Evolutionary conservation across 1,140 invertebrate genomes (phyloP).

Genomic region (Leptestheria dahalacensis): DNA sequence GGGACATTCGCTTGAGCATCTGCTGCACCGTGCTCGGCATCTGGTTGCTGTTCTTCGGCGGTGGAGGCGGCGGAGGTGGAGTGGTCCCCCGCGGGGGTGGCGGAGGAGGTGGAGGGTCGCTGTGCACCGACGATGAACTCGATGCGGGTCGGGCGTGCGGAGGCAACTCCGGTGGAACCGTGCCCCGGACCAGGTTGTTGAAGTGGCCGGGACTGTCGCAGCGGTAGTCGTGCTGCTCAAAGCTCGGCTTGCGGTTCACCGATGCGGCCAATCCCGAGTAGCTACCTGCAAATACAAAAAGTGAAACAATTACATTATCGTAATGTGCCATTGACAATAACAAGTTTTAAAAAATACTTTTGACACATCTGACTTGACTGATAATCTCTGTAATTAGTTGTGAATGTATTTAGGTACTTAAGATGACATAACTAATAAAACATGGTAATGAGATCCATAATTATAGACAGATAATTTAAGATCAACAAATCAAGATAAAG

Average conservation of each 20-base stretch:
- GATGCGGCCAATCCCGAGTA: slow-evolving; percentile 48
- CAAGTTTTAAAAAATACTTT: too few species aligned
- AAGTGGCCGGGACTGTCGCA: slow-evolving; percentile 60
- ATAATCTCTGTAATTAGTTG: too few species aligned
- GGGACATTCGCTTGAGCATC: slow-evolving; percentile 69
- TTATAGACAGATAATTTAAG: too few species aligned
- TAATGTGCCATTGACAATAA: not conserved
- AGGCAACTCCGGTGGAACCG: slow-evolving; percentile 15
- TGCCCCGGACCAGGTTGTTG: slow-evolving; percentile 11
- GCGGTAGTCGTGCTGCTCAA: slow-evolving; percentile 63
- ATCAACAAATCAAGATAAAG: too few species aligned
- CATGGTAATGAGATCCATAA: too few species aligned
- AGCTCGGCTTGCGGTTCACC: slow-evolving; percentile 66
- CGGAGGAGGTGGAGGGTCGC: slow-evolving; percentile 49
- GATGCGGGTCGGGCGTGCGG: slow-evolving; percentile 6
- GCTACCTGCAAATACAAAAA: slow-evolving; percentile 16
- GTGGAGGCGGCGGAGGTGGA: slow-evolving; percentile 17
- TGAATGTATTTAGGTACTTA: too few species aligned
- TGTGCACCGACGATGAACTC: slow-evolving; percentile 10
- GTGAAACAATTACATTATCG: slow-evolving; percentile 1
- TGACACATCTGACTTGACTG: too few species aligned
- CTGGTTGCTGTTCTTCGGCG: slow-evolving; percentile 23
- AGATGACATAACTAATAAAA: too few species aligned
- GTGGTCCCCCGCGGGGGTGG: slow-evolving; percentile 36
- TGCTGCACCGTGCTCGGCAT: slow-evolving; percentile 57